These are phyloP conservation scores for Oncorhynchus gorbuscha DNA, from an alignment of 2,113 vertebrate species.

Conservation along the genomic window DNA sequence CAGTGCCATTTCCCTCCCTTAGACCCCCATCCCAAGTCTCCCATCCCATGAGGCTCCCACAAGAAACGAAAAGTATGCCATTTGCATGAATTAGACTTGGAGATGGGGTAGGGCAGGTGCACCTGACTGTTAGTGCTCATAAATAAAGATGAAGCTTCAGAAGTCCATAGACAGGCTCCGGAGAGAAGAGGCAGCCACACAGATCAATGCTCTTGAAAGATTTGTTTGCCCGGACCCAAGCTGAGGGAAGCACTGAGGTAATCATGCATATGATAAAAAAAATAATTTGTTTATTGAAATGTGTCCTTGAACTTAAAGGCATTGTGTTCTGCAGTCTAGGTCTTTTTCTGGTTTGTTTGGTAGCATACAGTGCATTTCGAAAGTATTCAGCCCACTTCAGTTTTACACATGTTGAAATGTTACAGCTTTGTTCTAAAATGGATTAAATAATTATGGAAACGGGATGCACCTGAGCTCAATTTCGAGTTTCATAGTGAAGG, in stretches of 20 bases:
- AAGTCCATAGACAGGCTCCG: constrained; percentile 34
- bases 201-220: constrained; percentile 58
- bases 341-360: too few relatives aligned
- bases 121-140: constrained; percentile 42
- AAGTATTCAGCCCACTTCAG: too few relatives aligned
- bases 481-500: too few relatives aligned
- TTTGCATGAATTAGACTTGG: constrained; percentile 70
- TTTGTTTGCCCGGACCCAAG: constrained; percentile 34
- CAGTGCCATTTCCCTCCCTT: too few relatives aligned
- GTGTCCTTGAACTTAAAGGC: constrained; percentile 1
- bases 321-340: too few relatives aligned
- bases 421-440: too few relatives aligned
- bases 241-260: background rate
- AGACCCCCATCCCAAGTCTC: too few relatives aligned
- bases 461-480: too few relatives aligned
- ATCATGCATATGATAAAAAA: constrained; percentile 48
- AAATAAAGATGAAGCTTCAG: constrained; percentile 59
- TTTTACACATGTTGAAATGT: too few relatives aligned
- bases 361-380: too few relatives aligned
- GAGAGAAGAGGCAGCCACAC: constrained; percentile 29
- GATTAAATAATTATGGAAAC: too few relatives aligned
- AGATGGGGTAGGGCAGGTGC: constrained; percentile 52
- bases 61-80: constrained; percentile 18
- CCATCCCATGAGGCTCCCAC: too few relatives aligned
- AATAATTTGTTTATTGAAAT: constrained; percentile 40